phyloP scores from a whole-genome alignment of 2,888 invertebrate genomes.

The Eledone cirrhosa region DNA sequence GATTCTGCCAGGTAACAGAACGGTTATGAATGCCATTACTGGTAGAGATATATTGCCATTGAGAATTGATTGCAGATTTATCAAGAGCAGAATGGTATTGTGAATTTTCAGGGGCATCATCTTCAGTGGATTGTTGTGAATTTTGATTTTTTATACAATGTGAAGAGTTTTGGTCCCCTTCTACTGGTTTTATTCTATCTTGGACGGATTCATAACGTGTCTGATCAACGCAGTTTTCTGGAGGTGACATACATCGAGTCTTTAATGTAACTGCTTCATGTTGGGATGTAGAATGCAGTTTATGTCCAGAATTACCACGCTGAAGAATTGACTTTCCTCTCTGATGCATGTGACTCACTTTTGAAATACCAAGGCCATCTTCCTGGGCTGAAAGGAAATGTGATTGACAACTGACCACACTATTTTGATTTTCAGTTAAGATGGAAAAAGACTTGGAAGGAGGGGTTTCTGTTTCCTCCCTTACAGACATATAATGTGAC shows the following conservation, averaged over 20 bases:
- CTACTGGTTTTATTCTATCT: background rate
- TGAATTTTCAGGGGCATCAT: background rate
- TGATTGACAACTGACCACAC: background rate
- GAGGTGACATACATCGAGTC: background rate
- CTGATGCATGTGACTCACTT: no score
- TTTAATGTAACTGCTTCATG: slow-evolving; percentile 5
- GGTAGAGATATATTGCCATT: slow-evolving; percentile 10
- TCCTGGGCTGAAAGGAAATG: background rate
- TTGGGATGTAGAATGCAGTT: background rate
- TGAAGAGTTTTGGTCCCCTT: no score
- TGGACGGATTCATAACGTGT: background rate
- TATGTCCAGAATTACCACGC: no score
- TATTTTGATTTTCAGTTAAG: background rate
- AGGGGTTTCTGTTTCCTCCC: background rate
- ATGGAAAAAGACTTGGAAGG: background rate
- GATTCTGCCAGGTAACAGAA: slow-evolving; percentile 26
- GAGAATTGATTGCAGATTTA: background rate
- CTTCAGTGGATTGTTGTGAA: background rate
- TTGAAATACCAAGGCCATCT: background rate
- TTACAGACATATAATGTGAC: background rate
- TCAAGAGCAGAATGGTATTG: background rate
- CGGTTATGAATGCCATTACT: background rate
- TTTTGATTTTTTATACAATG: no score
- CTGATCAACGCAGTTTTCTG: background rate
- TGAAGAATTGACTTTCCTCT: no score